These are phyloP conservation scores for Falcaria lacertinaria DNA, from an alignment of 2,888 invertebrate genomes.

Conservation along the genomic window DNA sequence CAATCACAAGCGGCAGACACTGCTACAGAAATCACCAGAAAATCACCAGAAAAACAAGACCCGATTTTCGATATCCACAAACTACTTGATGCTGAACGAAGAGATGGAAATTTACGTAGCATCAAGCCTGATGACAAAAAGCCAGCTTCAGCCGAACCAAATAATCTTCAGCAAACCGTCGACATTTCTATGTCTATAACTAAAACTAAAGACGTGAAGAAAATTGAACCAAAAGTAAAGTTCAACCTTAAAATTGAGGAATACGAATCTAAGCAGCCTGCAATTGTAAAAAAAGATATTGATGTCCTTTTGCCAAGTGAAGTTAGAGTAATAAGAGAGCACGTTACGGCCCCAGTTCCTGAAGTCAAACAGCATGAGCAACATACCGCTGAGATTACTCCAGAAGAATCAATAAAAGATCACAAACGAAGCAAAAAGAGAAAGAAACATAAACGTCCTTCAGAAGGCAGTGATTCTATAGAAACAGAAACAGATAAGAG, in stretches of 20 bases:
- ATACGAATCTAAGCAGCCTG: slow-evolving; percentile 37
- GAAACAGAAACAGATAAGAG: slow-evolving; percentile 59
- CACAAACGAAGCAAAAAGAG: slow-evolving; percentile 81
- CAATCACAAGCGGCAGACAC: slow-evolving; percentile 30
- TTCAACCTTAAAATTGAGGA: slow-evolving; percentile 56
- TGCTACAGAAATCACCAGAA: slow-evolving; percentile 12
- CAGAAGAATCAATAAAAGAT: slow-evolving; percentile 45
- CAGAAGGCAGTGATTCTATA: slow-evolving; percentile 41
- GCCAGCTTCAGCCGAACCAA: slow-evolving; percentile 8
- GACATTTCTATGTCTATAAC: slow-evolving; percentile 59
- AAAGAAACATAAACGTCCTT: slow-evolving; percentile 80
- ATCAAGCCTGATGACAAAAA: slow-evolving; percentile 16
- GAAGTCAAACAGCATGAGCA: slow-evolving; percentile 56
- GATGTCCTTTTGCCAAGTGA: slow-evolving; percentile 53
- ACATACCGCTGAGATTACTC: slow-evolving; percentile 24
- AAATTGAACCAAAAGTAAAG: slow-evolving; percentile 49
- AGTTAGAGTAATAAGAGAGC: slow-evolving; percentile 41
- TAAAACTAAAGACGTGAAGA: slow-evolving; percentile 38
- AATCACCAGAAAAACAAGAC: slow-evolving; percentile 17
- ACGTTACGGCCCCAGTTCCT: slow-evolving; percentile 25
- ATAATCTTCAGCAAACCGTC: slow-evolving; percentile 40
- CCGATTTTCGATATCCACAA: slow-evolving; percentile 36
- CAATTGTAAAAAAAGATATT: slow-evolving; percentile 58
- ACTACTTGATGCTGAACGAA: slow-evolving; percentile 56
- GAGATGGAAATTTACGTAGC: slow-evolving; percentile 39